Evolutionary conservation across 2,113 vertebrate species (phyloP).

Genomic region (Amblyornis subalaris): DNA sequence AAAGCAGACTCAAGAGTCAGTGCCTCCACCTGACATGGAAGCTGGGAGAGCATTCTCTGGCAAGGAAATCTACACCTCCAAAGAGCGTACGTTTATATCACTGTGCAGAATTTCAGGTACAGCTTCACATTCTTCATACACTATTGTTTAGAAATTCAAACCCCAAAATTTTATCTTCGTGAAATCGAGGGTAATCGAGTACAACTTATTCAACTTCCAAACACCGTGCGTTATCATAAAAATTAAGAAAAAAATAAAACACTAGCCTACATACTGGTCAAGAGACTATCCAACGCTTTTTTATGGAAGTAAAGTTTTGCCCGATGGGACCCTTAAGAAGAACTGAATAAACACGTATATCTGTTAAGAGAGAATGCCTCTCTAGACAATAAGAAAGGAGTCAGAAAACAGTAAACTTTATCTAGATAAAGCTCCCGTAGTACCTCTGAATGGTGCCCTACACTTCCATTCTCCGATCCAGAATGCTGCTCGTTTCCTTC

Average conservation of each 20-base stretch:
- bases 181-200: neutral
- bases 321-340: neutral
- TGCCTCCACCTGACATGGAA: neutral
- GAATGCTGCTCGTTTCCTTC: conserved; percentile 77
- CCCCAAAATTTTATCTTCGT: neutral
- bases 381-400: neutral
- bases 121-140: neutral
- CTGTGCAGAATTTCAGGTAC: neutral
- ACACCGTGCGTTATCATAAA: neutral
- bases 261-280: neutral
- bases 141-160: neutral
- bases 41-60: neutral
- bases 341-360: neutral
- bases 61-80: neutral
- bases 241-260: neutral
- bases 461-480: conserved; percentile 77
- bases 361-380: neutral
- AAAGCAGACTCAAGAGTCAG: neutral
- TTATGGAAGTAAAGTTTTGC: neutral
- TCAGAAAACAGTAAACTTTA: neutral
- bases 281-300: neutral
- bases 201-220: neutral
- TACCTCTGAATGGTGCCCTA: conserved; percentile 85
- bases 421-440: neutral
- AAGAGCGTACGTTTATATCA: fast-evolving